Evolutionary conservation across 2,888 invertebrate genomes (phyloP).

Genomic region (Nephrotoma flavescens): DNA sequence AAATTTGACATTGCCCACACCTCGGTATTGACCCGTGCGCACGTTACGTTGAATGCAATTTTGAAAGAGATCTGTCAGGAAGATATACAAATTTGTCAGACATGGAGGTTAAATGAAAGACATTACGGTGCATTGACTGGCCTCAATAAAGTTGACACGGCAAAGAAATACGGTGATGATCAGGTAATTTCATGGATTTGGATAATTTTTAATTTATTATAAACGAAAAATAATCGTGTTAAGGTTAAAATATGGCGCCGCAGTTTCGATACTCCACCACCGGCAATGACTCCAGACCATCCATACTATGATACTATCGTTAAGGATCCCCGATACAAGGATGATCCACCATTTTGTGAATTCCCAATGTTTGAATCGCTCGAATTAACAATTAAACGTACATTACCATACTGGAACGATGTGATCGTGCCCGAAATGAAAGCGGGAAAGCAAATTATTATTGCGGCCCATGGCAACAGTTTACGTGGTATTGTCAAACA

Average conservation of each 20-base stretch:
- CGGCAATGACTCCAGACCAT: slow-evolving; percentile 62
- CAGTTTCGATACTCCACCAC: slow-evolving; percentile 69
- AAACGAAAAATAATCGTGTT: slow-evolving; percentile 4
- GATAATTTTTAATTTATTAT: not conserved
- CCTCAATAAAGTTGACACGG: slow-evolving; percentile 70
- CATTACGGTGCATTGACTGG: slow-evolving; percentile 81
- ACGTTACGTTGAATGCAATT: slow-evolving; percentile 53
- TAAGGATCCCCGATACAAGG: slow-evolving; percentile 57
- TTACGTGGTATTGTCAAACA: slow-evolving; percentile 74
- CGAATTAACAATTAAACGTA: slow-evolving; percentile 65
- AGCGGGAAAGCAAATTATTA: slow-evolving; percentile 38
- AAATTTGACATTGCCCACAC: slow-evolving; percentile 69
- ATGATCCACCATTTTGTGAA: slow-evolving; percentile 52
- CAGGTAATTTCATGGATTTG: slow-evolving; percentile 36
- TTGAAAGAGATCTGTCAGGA: slow-evolving; percentile 50
- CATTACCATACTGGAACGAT: slow-evolving; percentile 76
- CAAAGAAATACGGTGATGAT: slow-evolving; percentile 70
- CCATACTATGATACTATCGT: slow-evolving; percentile 60
- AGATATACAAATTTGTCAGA: slow-evolving; percentile 50
- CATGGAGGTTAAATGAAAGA: slow-evolving; percentile 77
- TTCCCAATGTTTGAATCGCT: slow-evolving; percentile 75
- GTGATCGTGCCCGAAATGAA: slow-evolving; percentile 42
- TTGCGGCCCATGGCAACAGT: slow-evolving; percentile 79
- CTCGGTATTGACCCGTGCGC: slow-evolving; percentile 63
- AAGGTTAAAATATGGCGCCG: slow-evolving; percentile 75